These are phyloP conservation scores for Hypomesus transpacificus DNA, from an alignment of 2,113 vertebrate species.

Conservation along the genomic window DNA sequence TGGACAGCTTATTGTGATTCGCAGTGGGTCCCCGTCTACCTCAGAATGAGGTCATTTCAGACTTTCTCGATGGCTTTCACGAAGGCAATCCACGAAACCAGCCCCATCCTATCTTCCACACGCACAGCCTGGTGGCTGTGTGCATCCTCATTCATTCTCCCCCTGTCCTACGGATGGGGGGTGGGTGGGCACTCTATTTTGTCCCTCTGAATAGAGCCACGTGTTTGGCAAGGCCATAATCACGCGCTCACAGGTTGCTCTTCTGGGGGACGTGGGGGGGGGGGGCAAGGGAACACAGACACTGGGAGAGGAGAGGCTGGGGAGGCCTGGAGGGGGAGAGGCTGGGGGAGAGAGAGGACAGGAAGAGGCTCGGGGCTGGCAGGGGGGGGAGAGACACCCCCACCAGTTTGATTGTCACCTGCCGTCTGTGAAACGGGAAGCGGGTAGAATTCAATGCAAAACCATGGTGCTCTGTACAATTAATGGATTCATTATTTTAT, in stretches of 20 bases:
- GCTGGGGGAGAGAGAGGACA: constrained; percentile 62
- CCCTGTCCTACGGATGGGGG: background rate
- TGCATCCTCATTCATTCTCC: background rate
- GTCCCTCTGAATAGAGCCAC: background rate
- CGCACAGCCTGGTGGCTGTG: constrained; percentile 2
- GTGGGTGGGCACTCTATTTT: background rate
- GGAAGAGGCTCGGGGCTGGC: too few species aligned
- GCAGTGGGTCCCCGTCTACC: constrained; percentile 67
- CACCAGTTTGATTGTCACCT: constrained; percentile 79
- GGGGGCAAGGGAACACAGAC: constrained; percentile 44
- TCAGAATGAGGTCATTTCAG: background rate
- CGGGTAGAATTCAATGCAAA: constrained; percentile 79
- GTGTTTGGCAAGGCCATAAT: constrained; percentile 48
- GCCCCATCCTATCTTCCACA: background rate
- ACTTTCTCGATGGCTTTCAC: background rate
- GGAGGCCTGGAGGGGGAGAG: too few species aligned
- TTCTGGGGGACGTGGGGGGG: constrained; percentile 12
- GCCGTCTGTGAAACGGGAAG: constrained; percentile 77
- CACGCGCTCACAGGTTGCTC: constrained; percentile 72
- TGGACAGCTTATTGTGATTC: too few species aligned
- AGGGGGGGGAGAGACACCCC: constrained; percentile 52
- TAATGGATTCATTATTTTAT: constrained; percentile 94
- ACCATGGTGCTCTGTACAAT: constrained; percentile 84
- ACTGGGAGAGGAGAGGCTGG: constrained; percentile 18
- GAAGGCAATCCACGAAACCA: background rate